Base-by-base conservation (phyloP, 2,113 vertebrate species). In the Gambusia holbrooki region DNA sequence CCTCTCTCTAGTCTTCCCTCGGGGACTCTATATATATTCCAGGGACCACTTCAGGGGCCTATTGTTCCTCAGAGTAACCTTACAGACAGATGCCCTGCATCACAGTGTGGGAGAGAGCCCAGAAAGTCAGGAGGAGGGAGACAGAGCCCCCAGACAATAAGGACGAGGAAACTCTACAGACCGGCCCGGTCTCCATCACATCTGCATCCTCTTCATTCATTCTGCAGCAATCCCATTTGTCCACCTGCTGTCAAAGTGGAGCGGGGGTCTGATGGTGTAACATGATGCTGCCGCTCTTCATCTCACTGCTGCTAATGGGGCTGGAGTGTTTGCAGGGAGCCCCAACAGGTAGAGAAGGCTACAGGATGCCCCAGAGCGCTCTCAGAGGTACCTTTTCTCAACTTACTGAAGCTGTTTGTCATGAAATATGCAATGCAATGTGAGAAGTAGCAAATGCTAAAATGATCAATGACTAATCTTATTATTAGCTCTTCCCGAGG, bases 1-100 rank as follows among this genome's bases (percentile, higher is more conserved):
- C 83, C 79, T 79, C 79, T 76, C 74, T 61, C 76, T 87, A 81
- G 79, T 91, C 72, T 90, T 88, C 83, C 88, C 90, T 82, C 75
- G 80, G 93, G 88, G 94, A 83, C 94, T 86, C 91, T 94, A 96
- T 97, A 97, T 96, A 96, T 96, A 95, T 58, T 58, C 88, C 90
- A 91, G 88, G 87, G 84, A 87, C 85, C 74, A 84, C 88, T 90
- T 83, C 76, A 87, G 77, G 68, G 84, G 87, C 77, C 91, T 90
- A 94, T 95, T 94, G 93, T 94, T 94, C 83, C 81, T 81, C 87
- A 76, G 90, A 87, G 87, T 90, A 42, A 92, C 91, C 84, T 91
- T 90, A 77, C 85, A 90, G 90, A 92, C 94, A 93, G 92, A 94
- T 92, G 92, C 91, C 76, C 88, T 79, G 82, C 87, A 81, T 69